A percentile compares a stretch with the other conserved stretches of the same genome.
Conservation (phyloP, 2,113 vertebrate species). For the Speoplatyrhinus poulsoni region DNA sequence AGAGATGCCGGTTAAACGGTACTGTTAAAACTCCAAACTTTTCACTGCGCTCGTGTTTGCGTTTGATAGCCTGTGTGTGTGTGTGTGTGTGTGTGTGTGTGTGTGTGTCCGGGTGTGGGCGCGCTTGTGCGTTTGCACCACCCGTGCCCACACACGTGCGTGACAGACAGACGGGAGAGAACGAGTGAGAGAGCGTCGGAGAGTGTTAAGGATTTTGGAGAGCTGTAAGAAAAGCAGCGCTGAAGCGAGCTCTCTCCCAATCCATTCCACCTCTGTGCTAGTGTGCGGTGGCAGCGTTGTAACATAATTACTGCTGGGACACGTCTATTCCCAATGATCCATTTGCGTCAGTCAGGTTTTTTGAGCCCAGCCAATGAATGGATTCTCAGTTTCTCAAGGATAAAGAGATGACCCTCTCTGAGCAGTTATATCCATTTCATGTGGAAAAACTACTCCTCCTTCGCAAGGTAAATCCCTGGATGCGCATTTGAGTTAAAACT, state of each 20-base stretch:
- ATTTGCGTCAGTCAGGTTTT: conserved; percentile 85
- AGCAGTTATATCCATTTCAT: conserved; percentile 79
- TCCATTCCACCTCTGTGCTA: conserved; percentile 72
- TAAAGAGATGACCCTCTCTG: conserved; percentile 81
- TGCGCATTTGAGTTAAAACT: conserved; percentile 63
- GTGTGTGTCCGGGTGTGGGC: conserved; percentile 4
- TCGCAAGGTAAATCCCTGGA: conserved; percentile 67
- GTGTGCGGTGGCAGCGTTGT: conserved; percentile 76
- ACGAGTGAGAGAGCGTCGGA: conserved; percentile 38
- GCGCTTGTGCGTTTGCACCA: conserved; percentile 13
- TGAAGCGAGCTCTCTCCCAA: conserved; percentile 68
- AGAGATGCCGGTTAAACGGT: conserved; percentile 27
- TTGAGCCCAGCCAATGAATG: conserved; percentile 79
- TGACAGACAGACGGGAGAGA: conserved; percentile 17
- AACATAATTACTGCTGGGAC: conserved; percentile 87
- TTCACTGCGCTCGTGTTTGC: conserved; percentile 38
- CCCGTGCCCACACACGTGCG: background rate
- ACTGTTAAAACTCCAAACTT: conserved; percentile 50
- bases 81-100: background rate
- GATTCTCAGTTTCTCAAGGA: conserved; percentile 85
- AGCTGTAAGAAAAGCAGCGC: conserved; percentile 69
- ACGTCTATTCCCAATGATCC: conserved; percentile 84
- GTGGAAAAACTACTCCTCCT: conserved; percentile 60
- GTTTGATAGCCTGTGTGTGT: conserved; percentile 29
- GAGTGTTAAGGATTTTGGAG: conserved; percentile 61